These are phyloP conservation scores for Cyclina sinensis DNA, from an alignment of 1,140 invertebrate species.

Conservation along the genomic window DNA sequence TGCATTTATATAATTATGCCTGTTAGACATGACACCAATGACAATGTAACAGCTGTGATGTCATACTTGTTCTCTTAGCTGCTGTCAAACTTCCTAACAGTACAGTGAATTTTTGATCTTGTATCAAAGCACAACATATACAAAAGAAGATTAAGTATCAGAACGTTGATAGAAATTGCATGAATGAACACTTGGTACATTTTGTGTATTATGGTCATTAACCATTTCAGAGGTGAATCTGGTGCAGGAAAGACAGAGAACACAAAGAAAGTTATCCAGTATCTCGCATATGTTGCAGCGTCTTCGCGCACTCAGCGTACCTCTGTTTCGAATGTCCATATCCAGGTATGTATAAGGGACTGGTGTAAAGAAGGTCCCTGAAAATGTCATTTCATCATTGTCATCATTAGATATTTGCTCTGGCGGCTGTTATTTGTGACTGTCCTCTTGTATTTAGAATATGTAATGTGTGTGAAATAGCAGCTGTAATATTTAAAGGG, in stretches of 20 bases:
- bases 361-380: constrained; percentile 4
- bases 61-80: background rate
- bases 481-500: background rate
- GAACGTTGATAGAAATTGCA: too few relatives aligned
- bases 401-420: constrained; percentile 33
- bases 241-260: constrained; percentile 99
- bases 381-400: constrained; percentile 16
- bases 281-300: constrained; percentile 99
- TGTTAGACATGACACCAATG: too few relatives aligned
- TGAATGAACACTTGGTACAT: too few relatives aligned
- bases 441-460: constrained; percentile 4
- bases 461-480: background rate
- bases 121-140: too few relatives aligned
- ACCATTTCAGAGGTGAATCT: constrained; percentile 94
- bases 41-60: too few relatives aligned
- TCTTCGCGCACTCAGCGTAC: constrained; percentile 88
- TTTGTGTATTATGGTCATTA: too few relatives aligned
- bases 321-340: constrained; percentile 79
- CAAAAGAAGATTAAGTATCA: too few relatives aligned
- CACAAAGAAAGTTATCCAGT: constrained; percentile 99
- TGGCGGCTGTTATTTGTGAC: constrained; percentile 11
- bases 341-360: constrained; percentile 75
- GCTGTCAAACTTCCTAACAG: background rate
- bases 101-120: background rate
- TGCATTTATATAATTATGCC: too few relatives aligned